A percentile compares a stretch with the other conserved stretches of the same genome.
phyloP scores from a whole-genome alignment of 2,888 invertebrate species.

The Ormia ochracea region DNA sequence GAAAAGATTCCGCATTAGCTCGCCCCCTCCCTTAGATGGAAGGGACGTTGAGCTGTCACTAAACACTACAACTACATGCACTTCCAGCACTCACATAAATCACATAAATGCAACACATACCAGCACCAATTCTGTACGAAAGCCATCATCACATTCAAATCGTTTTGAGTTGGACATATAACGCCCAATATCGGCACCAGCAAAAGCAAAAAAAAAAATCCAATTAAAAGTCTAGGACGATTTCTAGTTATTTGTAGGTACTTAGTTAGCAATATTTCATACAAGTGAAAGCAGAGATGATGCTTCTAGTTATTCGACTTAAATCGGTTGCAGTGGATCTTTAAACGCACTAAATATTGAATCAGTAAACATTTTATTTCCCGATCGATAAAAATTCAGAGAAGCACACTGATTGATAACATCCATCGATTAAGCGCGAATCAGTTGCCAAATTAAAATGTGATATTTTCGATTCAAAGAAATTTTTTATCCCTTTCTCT shows the following conservation, averaged over 20 bases:
- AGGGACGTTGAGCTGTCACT: constrained; percentile 81
- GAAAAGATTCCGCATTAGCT: constrained; percentile 65
- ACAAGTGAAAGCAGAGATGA: too few relatives aligned
- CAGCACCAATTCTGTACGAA: constrained; percentile 47
- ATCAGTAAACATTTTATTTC: too few relatives aligned
- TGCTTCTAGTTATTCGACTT: too few relatives aligned
- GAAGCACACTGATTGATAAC: too few relatives aligned
- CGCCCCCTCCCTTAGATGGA: constrained; percentile 81
- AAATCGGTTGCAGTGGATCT: too few relatives aligned
- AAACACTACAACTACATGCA: constrained; percentile 50
- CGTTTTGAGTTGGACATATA: constrained; percentile 80
- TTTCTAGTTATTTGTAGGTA: background rate
- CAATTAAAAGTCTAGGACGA: background rate
- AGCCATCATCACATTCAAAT: constrained; percentile 78
- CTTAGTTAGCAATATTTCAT: background rate
- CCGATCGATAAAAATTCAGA: too few relatives aligned
- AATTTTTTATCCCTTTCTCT: too few relatives aligned
- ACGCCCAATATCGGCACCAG: constrained; percentile 14
- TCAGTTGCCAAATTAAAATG: too few relatives aligned
- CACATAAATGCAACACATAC: constrained; percentile 57
- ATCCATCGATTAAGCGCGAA: too few relatives aligned
- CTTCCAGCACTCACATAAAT: constrained; percentile 50
- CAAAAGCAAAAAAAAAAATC: too few relatives aligned
- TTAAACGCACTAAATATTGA: too few relatives aligned
- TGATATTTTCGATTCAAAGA: too few relatives aligned